A percentile compares a stretch with the other conserved stretches of the same genome.
Evolutionary conservation across 2,113 vertebrate species (phyloP).

Genomic region (Clarias magur): DNA sequence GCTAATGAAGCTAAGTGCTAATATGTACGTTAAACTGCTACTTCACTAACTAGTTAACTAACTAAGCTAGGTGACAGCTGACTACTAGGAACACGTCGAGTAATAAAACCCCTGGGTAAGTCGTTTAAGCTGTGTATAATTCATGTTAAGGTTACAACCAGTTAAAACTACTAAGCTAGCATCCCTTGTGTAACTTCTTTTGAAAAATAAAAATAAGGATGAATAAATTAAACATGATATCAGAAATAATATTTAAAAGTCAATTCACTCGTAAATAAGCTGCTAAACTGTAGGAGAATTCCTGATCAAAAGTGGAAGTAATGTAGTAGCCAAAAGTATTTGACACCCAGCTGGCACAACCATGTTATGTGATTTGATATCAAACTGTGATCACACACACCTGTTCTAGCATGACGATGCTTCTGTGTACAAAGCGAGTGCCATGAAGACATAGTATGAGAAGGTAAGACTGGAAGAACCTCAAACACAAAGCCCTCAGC

Average conservation of each 20-base stretch:
- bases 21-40: not conserved
- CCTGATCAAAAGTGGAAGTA: not conserved
- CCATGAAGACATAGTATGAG: not conserved
- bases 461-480: not conserved
- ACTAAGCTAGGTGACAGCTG: not conserved
- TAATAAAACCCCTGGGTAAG: not conserved
- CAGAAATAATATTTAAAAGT: not conserved
- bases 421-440: not conserved
- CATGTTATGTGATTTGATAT: not conserved
- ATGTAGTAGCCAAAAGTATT: not conserved
- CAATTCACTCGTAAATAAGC: not conserved
- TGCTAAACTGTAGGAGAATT: not conserved
- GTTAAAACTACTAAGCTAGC: not conserved
- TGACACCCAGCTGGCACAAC: not conserved
- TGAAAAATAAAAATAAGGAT: not conserved
- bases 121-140: not conserved
- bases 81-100: not conserved
- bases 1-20: constrained; percentile 12
- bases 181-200: not conserved
- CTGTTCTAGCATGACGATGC: not conserved
- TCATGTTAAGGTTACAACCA: not conserved
- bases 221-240: not conserved
- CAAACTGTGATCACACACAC: not conserved
- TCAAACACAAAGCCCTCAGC: not conserved
- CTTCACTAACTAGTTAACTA: not conserved